These are phyloP conservation scores for Microchirus variegatus DNA, from an alignment of 2,797 vertebrate species.

Conservation along the genomic window DNA sequence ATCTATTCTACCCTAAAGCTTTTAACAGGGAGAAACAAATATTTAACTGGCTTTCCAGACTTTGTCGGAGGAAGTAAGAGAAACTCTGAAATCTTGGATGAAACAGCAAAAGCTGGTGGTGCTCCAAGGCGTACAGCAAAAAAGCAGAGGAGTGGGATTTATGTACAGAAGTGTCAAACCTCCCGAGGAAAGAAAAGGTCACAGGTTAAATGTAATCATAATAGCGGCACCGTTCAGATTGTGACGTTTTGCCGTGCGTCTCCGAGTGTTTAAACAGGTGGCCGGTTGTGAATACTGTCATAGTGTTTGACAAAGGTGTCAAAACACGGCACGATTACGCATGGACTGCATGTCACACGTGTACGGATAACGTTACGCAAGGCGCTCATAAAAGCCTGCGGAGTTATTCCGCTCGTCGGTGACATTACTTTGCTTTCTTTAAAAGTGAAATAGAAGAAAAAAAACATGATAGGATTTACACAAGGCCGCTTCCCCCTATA, in stretches of 20 bases:
- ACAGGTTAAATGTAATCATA: neutral
- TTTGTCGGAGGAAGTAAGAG: neutral
- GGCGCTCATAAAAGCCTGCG: slow-evolving; percentile 9
- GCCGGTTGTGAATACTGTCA: slow-evolving; percentile 10
- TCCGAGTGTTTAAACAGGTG: slow-evolving; percentile 39
- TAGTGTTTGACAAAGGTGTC: slow-evolving; percentile 25
- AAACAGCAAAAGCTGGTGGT: neutral
- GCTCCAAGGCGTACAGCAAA: neutral
- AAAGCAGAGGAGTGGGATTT: neutral
- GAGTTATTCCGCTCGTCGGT: slow-evolving; percentile 23
- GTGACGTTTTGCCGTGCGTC: slow-evolving; percentile 3
- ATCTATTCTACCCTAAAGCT: neutral
- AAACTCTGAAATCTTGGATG: neutral
- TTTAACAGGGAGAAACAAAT: neutral
- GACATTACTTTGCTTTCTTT: slow-evolving; percentile 17
- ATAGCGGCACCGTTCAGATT: slow-evolving; percentile 1
- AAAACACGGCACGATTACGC: slow-evolving; percentile 10
- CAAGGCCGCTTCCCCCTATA: slow-evolving; percentile 10
- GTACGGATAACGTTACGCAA: slow-evolving; percentile 10
- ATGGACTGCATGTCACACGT: slow-evolving; percentile 13
- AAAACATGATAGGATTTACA: slow-evolving; percentile 17
- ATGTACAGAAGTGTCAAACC: neutral
- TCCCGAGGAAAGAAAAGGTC: neutral
- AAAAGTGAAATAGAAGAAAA: neutral
- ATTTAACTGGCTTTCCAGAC: neutral